phyloP scores from a whole-genome alignment of 2,797 vertebrate species.

The Buphagus erythrorhynchus region DNA sequence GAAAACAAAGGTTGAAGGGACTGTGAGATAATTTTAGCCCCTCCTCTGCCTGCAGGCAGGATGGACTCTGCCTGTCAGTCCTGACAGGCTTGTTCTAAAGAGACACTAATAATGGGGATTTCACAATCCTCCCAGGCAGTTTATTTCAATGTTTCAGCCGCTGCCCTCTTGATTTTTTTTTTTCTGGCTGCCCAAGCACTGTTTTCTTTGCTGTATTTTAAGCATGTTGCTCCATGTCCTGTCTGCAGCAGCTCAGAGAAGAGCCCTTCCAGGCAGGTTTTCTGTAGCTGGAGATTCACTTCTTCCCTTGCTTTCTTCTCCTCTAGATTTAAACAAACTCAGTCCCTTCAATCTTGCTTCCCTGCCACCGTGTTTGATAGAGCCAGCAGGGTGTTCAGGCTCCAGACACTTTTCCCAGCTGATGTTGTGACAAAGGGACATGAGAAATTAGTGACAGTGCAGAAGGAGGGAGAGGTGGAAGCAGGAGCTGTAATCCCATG shows the following conservation, averaged over 20 bases:
- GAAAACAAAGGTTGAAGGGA: neutral
- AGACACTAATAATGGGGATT: neutral
- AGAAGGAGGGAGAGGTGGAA: neutral
- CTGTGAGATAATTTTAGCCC: neutral
- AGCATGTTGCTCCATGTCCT: neutral
- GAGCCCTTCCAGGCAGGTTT: neutral
- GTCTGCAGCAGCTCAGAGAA: neutral
- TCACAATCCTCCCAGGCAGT: slow-evolving; percentile 18
- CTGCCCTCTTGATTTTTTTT: neutral
- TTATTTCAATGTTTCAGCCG: neutral
- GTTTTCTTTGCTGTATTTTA: neutral
- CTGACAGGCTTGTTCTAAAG: neutral
- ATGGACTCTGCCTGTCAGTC: neutral
- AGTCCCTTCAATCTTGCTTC: neutral
- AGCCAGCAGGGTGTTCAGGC: neutral
- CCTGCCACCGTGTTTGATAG: neutral
- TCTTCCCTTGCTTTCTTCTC: neutral
- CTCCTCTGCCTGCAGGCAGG: slow-evolving; percentile 1
- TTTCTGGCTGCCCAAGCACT: neutral
- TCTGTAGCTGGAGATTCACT: neutral
- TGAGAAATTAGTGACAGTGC: neutral
- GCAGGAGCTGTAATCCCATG: neutral
- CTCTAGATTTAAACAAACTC: neutral
- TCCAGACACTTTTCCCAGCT: neutral
- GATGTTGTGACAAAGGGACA: neutral